Base-by-base conservation (phyloP, 2,888 invertebrate species). In the Zaprionus obscuricornis region DNA sequence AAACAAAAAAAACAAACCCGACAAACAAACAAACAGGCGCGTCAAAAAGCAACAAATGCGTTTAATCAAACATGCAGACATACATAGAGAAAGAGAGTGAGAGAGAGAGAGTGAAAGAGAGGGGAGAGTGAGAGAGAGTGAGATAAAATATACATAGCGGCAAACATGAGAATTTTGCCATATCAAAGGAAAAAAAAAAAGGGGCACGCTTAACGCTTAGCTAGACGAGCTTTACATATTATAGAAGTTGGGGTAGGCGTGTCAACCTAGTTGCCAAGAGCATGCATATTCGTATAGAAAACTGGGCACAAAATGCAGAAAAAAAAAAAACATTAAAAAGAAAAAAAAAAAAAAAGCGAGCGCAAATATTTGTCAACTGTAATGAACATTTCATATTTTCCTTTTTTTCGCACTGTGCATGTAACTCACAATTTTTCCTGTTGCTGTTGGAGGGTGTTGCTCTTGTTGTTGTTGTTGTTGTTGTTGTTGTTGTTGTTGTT, bases 291-390 rank as follows among this genome's bases (percentile, higher is more conserved):
- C 33, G 62, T 54, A 52, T 39, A 62, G 56, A 62, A 60, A 69
- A 55, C 76, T 63, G 77, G 74, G 63, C 71, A 65, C 65, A 63
- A 71, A 74, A 66, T 71, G 71, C 69, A 70, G 56, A 57, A 63
- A 69, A 54, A 67, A 34, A 64, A 60, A 55, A 60, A 66, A 56
- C 24, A 8, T 13, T 10, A 34, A 7, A 42, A 7, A 33, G 10
- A 54, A 47, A 27, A 16, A 36, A 51, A 39, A 49, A 65, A 57
- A 60, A 59, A 65, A 65, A 75, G 77, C 66, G 59, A 68, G 56
- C 47, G 81, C 66, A 82, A 82, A 82, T 82, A 85, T 82, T 82
- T 82, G 86, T 79, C 83, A 82, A 83, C 85, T 83, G 81, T 82
- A 82, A 82, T 82, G 81, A 82, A 82, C 81, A 81, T 79, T 85